Conservation (phyloP, 1,140 invertebrate species). For the Pollicipes pollicipes region DNA sequence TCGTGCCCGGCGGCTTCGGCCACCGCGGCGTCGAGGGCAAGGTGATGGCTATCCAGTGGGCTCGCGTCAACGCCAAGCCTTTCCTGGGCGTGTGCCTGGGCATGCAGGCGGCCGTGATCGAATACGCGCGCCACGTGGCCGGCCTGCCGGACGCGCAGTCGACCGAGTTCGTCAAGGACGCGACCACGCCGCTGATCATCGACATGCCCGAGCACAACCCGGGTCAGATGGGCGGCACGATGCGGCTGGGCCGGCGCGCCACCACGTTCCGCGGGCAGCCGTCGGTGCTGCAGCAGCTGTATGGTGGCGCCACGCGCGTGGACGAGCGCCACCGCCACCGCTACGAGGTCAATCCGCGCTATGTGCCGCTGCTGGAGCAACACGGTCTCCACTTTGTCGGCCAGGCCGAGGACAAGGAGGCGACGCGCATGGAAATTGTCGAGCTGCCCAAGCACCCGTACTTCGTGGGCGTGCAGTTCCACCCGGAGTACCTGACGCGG, state of each 20-base stretch:
- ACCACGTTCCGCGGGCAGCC: conserved; percentile 48
- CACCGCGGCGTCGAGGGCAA: conserved; percentile 89
- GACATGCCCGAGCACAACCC: conserved; percentile 98
- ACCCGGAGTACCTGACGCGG: conserved; percentile 74
- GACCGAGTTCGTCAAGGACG: conserved; percentile 61
- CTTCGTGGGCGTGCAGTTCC: conserved; percentile 90
- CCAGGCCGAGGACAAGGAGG: conserved; percentile 50
- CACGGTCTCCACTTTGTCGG: conserved; percentile 83
- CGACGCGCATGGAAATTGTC: conserved; percentile 47
- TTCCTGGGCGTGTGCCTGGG: conserved; percentile 93
- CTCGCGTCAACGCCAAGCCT: conserved; percentile 70
- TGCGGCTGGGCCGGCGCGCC: conserved; percentile 81
- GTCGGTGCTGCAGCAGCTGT: conserved; percentile 42
- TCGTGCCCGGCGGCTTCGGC: conserved; percentile 96
- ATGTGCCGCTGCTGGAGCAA: conserved; percentile 55
- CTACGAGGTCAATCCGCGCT: conserved; percentile 82
- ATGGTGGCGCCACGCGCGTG: conserved; percentile 59
- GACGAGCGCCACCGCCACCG: conserved; percentile 95
- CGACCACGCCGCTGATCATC: conserved; percentile 65
- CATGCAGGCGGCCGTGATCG: conserved; percentile 89
- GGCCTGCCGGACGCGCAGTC: conserved; percentile 59
- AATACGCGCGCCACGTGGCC: conserved; percentile 80
- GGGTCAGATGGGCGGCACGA: conserved; percentile 87
- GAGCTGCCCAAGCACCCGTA: conserved; percentile 60
- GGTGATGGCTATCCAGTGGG: conserved; percentile 84